These are phyloP conservation scores for Drosophila tani DNA, from an alignment of 1,140 invertebrate genomes.

Conservation along the genomic window DNA sequence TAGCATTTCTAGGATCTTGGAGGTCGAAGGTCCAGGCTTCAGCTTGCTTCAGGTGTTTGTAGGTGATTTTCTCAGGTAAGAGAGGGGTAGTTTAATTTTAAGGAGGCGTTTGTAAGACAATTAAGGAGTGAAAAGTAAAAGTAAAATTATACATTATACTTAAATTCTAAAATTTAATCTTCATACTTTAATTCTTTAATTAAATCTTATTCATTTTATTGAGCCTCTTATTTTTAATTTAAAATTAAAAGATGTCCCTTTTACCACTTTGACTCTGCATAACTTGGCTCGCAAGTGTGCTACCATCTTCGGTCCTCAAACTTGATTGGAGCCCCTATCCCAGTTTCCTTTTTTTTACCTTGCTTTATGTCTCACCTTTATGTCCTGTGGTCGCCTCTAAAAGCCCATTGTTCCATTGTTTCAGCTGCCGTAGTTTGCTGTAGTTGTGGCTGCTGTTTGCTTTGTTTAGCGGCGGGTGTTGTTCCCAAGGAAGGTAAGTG, in stretches of 20 bases:
- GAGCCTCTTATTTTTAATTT: too few species aligned
- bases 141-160: not conserved
- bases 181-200: too few species aligned
- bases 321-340: not conserved
- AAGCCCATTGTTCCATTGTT: conserved; percentile 58
- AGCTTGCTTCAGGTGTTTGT: not conserved
- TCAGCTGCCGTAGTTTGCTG: conserved; percentile 46
- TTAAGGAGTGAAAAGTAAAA: too few species aligned
- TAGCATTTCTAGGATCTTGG: conserved; percentile 69
- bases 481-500: not conserved
- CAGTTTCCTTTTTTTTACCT: conserved; percentile 13
- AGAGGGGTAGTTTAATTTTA: not conserved
- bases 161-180: too few species aligned
- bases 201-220: too few species aligned
- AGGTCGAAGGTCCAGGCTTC: conserved; percentile 2
- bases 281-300: conserved; percentile 4
- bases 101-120: not conserved
- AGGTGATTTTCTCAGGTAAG: not conserved
- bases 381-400: conserved; percentile 52
- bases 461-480: conserved; percentile 30
- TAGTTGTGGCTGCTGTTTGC: conserved; percentile 52
- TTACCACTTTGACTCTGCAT: not conserved
- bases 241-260: not conserved
- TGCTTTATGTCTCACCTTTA: conserved; percentile 56
- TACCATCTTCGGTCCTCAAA: not conserved